phyloP scores from a whole-genome alignment of 53 echinoderm and acorn worm genomes.

The Actinopyga echinites region DNA sequence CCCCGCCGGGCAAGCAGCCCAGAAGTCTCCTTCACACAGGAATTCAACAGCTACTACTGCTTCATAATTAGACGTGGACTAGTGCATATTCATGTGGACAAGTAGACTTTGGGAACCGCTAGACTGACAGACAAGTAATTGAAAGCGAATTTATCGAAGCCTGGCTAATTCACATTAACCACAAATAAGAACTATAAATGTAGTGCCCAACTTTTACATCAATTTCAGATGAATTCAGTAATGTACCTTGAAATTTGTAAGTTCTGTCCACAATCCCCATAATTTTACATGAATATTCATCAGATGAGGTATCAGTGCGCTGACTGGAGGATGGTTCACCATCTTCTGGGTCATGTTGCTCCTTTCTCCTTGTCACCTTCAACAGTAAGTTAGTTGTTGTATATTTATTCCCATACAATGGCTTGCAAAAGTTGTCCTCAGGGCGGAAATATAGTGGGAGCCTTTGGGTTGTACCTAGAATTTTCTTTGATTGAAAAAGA shows the following conservation, averaged over 20 bases:
- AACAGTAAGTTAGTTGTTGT: conserved; percentile 68
- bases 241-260: conserved; percentile 16
- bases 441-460: conserved; percentile 68
- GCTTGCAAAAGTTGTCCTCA: conserved; percentile 64
- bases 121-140: too few species aligned
- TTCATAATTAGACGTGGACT: too few species aligned
- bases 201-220: too few species aligned
- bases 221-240: too few species aligned
- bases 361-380: conserved; percentile 51
- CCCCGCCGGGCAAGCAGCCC: too few species aligned
- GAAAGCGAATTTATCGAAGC: too few species aligned
- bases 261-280: conserved; percentile 19
- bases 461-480: conserved; percentile 13
- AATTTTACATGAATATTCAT: conserved; percentile 31
- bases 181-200: too few species aligned
- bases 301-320: background rate
- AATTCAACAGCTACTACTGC: too few species aligned
- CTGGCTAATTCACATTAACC: too few species aligned
- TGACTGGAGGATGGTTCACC: background rate
- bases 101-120: too few species aligned
- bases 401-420: conserved; percentile 56
- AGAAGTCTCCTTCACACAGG: too few species aligned
- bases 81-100: too few species aligned
- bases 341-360: background rate
- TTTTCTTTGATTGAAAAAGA: background rate